These are phyloP conservation scores for Ploceus nigricollis DNA, from an alignment of 2,113 vertebrate species.

Conservation along the genomic window DNA sequence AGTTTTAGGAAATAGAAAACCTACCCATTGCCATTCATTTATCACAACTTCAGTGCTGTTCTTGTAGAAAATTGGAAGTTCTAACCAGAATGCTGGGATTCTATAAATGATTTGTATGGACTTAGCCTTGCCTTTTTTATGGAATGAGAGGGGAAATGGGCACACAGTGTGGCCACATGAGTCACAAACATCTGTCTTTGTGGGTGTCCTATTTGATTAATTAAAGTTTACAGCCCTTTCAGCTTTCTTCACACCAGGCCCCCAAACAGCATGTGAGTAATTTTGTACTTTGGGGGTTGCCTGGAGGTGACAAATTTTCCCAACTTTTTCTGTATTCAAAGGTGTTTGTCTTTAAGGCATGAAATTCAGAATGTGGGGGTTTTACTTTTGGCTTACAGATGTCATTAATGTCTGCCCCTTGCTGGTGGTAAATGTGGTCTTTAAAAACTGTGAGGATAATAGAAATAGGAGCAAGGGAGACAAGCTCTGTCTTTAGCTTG, in stretches of 20 bases:
- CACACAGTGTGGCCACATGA: neutral
- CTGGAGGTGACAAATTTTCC: neutral
- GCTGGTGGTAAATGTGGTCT: neutral
- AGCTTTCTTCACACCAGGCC: neutral
- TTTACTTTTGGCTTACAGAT: neutral
- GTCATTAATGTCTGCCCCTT: neutral
- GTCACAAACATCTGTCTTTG: neutral
- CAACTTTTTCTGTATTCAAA: neutral
- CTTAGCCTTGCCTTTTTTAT: neutral
- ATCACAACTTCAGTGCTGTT: neutral
- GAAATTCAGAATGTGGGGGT: neutral
- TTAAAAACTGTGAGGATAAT: neutral
- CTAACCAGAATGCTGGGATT: neutral
- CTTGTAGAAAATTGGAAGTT: neutral
- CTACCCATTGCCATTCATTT: neutral
- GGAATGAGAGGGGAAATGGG: neutral
- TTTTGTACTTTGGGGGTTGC: neutral
- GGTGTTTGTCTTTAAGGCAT: neutral
- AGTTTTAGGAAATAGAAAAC: neutral
- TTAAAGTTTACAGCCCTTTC: neutral
- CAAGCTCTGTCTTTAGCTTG: neutral
- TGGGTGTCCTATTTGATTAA: neutral
- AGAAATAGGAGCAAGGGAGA: neutral
- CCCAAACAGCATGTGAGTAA: neutral
- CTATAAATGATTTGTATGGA: neutral